These are phyloP conservation scores for Pseudomyrmex dendroicus DNA, from an alignment of 1,140 invertebrate genomes.

Conservation along the genomic window DNA sequence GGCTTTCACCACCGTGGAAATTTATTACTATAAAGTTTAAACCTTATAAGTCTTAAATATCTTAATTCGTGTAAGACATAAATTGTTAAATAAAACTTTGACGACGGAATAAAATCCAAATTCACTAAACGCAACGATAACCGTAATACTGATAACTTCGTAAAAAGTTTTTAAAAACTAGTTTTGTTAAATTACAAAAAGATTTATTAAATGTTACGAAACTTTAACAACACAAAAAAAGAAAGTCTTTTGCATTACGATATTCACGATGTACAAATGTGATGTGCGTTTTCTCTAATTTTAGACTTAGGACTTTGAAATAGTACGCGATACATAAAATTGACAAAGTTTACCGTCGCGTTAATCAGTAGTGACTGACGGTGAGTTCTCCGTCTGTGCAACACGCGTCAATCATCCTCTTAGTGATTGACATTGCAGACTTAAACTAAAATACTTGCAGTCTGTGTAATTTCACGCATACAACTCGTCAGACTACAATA, in stretches of 20 bases:
- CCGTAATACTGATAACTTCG: too few relatives aligned
- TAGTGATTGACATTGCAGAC: constrained; percentile 13
- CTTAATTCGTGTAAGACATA: too few relatives aligned
- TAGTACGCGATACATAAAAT: constrained; percentile 2
- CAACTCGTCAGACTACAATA: neutral
- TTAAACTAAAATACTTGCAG: constrained; percentile 25
- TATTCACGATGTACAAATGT: neutral
- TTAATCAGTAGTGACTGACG: constrained; percentile 11
- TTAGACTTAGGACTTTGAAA: constrained; percentile 11
- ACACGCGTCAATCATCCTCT: neutral
- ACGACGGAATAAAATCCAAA: too few relatives aligned
- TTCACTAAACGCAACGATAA: too few relatives aligned
- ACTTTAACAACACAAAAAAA: neutral
- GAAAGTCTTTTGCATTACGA: neutral
- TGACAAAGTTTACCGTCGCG: constrained; percentile 1
- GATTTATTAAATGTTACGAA: neutral
- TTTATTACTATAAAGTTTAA: too few relatives aligned
- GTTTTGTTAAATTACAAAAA: neutral
- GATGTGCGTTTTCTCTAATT: neutral
- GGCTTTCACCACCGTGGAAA: too few relatives aligned
- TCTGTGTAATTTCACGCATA: neutral
- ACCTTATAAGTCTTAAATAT: too few relatives aligned
- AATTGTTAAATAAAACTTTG: too few relatives aligned
- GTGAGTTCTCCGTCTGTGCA: neutral
- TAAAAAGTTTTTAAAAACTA: too few relatives aligned